phyloP scores from a whole-genome alignment of 2,888 invertebrate species.

The Heliothis peltigera region DNA sequence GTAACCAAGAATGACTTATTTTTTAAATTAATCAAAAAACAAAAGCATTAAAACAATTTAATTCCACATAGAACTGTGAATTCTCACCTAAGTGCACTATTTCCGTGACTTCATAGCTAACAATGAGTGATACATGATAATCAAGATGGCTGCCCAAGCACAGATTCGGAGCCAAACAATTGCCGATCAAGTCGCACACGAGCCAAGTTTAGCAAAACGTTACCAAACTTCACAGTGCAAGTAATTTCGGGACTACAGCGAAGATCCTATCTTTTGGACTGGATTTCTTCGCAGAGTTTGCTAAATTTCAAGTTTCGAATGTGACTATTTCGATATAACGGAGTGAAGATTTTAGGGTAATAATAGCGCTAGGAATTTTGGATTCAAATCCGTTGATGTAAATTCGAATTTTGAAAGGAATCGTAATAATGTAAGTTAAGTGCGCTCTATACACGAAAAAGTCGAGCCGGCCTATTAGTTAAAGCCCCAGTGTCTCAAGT shows the following conservation, averaged over 20 bases:
- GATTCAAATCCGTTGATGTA: neutral
- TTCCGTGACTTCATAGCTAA: conserved; percentile 26
- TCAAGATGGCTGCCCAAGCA: conserved; percentile 34
- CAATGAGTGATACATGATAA: conserved; percentile 34
- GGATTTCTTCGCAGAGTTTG: neutral
- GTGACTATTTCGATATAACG: neutral
- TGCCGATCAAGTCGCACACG: conserved; percentile 29
- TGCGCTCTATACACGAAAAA: no score
- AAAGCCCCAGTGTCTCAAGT: no score
- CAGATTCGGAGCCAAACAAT: conserved; percentile 37
- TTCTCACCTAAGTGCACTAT: conserved; percentile 22
- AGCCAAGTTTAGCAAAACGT: conserved; percentile 42
- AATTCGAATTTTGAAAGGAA: no score
- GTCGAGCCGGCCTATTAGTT: no score
- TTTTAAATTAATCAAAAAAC: no score
- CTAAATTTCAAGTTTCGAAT: neutral
- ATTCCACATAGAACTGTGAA: conserved; percentile 11
- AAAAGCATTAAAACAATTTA: no score
- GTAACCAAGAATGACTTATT: no score
- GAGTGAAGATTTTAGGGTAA: neutral
- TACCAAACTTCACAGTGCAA: conserved; percentile 10
- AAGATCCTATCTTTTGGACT: neutral
- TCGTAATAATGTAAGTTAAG: no score
- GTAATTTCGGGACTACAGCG: conserved; percentile 7
- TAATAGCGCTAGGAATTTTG: neutral